A percentile compares a stretch with the other conserved stretches of the same genome.
Evolutionary conservation across 2,113 vertebrate genomes (phyloP).

Genomic region (Rhadina sibilatrix): DNA sequence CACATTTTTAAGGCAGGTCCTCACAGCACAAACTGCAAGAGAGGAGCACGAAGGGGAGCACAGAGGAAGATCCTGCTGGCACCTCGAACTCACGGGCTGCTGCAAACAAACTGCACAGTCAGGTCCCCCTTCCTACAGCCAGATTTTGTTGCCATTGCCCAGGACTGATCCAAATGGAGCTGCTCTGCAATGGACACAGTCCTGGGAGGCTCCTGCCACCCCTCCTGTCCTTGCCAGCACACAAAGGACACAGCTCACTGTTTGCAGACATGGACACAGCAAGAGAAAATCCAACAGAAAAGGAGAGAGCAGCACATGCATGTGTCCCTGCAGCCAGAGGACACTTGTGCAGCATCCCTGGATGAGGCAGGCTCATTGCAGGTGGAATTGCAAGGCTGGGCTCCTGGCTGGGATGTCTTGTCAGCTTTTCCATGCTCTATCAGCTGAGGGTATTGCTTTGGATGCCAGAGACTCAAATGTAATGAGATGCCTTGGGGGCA

Average conservation of each 20-base stretch:
- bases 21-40: background rate
- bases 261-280: background rate
- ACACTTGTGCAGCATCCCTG: background rate
- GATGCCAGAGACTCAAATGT: background rate
- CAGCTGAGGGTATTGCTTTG: background rate
- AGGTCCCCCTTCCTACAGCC: background rate
- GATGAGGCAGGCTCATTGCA: background rate
- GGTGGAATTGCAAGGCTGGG: background rate
- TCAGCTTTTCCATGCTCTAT: background rate
- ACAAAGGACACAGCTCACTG: background rate
- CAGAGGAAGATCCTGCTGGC: background rate
- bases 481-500: background rate
- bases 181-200: accelerated
- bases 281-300: accelerated
- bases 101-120: background rate
- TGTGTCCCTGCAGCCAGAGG: accelerated
- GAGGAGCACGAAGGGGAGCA: background rate
- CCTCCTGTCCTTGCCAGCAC: background rate
- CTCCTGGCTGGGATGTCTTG: background rate
- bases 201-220: background rate
- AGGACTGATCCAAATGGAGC: background rate
- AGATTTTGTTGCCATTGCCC: background rate
- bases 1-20: background rate
- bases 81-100: background rate
- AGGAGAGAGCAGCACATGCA: accelerated